Base-by-base conservation (phyloP, 1,140 invertebrate genomes). In the Meloidogyne chitwoodi region DNA sequence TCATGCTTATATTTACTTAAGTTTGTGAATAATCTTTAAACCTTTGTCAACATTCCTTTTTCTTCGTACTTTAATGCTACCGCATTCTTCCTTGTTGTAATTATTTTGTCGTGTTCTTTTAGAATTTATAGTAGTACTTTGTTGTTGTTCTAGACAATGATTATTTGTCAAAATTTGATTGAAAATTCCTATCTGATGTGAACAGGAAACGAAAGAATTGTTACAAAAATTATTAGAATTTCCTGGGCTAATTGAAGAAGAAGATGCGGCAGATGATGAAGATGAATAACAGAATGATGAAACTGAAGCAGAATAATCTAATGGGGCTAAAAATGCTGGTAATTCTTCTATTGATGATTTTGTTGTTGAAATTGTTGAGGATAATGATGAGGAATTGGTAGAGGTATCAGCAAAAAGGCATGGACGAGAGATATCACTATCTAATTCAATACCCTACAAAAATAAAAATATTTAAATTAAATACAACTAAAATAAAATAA, bases 21-120 rank as follows among this genome's bases (percentile, higher is more conserved):
- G 14, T 12, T 69, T 44, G 6, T 27, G 0, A 22, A 11, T 31
- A 22, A 14, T 61, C 19, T 27, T 16, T 27, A 11, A n/a, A 63
- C 71, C 71, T 29, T 73, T 73, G 24, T 73, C 71, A 27, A 73
- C 71, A n/a, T 73, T 73, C 3, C 71, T 41, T n/a, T 73, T 73
- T 63, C 71, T 56, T 26, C 71, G 48, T n/a, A 73, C 56, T 64
- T 64, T 56, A 56, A 16, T 31, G 26, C 61, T 67, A 6, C 71
- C 56, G 31, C 71, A 73, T 34, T 73, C n/a, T 24, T 31, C 26
- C 29, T 73, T 24, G 41, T 34, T 22, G n/a, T 62, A 56, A 56
- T 22, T 56, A n/a, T 56, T 56, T n/a, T 56, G 3, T 8, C 10
- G 4, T 22, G 5, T n/a, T n/a, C 48, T n/a, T 56, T 56, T 56